These are phyloP conservation scores for Drosophila kurseongensis DNA, from an alignment of 1,140 invertebrate genomes.

Conservation along the genomic window DNA sequence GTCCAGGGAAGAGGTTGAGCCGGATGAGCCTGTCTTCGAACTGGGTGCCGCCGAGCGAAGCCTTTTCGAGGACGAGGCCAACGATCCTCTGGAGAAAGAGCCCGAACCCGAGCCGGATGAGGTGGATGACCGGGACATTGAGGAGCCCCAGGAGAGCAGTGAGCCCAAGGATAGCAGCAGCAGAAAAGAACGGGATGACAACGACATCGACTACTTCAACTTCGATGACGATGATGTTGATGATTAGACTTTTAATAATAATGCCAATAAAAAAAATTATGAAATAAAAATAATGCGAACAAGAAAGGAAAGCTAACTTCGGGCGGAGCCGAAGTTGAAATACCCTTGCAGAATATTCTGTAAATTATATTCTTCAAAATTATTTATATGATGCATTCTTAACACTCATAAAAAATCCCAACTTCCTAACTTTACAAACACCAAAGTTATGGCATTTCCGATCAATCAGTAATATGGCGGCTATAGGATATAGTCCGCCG, in stretches of 20 bases:
- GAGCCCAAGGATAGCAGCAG: slow-evolving; percentile 7
- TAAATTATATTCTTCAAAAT: too few relatives aligned
- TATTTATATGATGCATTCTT: too few relatives aligned
- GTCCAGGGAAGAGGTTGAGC: neutral
- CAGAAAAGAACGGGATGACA: slow-evolving; percentile 5
- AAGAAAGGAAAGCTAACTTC: too few relatives aligned
- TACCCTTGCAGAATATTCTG: too few relatives aligned
- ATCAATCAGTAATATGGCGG: too few relatives aligned
- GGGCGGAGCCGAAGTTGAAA: too few relatives aligned
- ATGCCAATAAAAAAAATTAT: slow-evolving; percentile 36
- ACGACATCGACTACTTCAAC: slow-evolving; percentile 59
- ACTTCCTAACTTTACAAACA: too few relatives aligned
- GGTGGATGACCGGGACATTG: neutral
- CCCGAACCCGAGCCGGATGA: neutral
- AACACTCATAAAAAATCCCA: too few relatives aligned
- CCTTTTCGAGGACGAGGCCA: slow-evolving; percentile 43
- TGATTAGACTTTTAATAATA: slow-evolving; percentile 42
- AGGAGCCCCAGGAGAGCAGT: slow-evolving; percentile 5
- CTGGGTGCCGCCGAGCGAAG: slow-evolving; percentile 72
- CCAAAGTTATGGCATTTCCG: too few relatives aligned
- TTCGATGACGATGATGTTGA: slow-evolving; percentile 56
- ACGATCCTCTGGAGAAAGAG: slow-evolving; percentile 15
- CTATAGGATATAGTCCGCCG: too few relatives aligned
- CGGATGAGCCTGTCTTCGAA: slow-evolving; percentile 45
- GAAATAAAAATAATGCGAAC: neutral